Conservation (phyloP, 1,140 invertebrate species). For the Caenorhabditis remanei region DNA sequence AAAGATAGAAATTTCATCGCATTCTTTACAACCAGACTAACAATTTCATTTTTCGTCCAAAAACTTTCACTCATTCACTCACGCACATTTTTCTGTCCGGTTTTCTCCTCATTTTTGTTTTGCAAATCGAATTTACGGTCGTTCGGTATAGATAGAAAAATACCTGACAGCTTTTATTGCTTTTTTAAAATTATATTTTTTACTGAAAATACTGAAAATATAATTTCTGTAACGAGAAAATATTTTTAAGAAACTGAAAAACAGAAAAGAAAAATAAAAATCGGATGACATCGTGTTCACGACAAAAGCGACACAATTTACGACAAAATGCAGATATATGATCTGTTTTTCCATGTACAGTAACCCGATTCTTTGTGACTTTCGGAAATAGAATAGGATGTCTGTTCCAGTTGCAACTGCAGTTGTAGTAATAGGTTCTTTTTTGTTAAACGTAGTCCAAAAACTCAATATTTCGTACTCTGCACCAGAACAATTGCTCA, state of each 20-base stretch:
- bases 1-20: background rate
- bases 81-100: conserved; percentile 22
- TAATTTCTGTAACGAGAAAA: too few species aligned
- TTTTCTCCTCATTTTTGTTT: conserved; percentile 5
- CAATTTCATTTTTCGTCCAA: conserved; percentile 2
- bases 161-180: too few species aligned
- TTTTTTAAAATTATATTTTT: too few species aligned
- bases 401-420: too few species aligned
- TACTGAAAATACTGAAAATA: too few species aligned
- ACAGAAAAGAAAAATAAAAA: background rate
- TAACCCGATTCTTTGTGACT: too few species aligned
- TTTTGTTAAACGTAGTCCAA: too few species aligned
- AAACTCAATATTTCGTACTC: conserved; percentile 1
- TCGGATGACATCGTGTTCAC: background rate
- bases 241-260: background rate
- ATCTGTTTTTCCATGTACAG: too few species aligned
- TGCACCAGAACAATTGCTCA: conserved; percentile 25
- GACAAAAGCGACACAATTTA: background rate
- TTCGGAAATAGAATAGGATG: too few species aligned
- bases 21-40: conserved; percentile 36
- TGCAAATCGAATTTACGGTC: conserved; percentile 5
- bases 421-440: too few species aligned
- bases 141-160: background rate
- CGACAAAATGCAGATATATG: background rate
- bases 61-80: conserved; percentile 44